Evolutionary conservation across 2,797 vertebrate genomes (phyloP).

Genomic region (Corythornis leucogaster): DNA sequence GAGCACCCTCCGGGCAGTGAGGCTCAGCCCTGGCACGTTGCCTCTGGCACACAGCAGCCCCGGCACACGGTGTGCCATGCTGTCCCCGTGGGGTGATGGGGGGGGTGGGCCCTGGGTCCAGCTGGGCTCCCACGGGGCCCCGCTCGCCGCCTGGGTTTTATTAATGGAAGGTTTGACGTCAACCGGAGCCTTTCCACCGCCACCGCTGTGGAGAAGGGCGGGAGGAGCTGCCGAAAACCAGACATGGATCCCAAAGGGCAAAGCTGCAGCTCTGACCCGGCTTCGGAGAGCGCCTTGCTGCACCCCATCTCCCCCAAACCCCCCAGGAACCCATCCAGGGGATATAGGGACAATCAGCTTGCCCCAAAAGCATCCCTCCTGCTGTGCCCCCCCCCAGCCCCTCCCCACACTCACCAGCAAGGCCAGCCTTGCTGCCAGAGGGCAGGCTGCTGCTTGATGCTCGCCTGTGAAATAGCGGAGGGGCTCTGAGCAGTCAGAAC

Average conservation of each 20-base stretch:
- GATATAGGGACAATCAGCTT: not conserved
- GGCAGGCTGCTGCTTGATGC: conserved; percentile 78
- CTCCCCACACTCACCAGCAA: conserved; percentile 79
- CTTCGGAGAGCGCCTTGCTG: not conserved
- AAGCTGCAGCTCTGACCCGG: not conserved
- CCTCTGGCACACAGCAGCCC: not conserved
- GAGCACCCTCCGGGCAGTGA: not conserved
- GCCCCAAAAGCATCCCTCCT: accelerated
- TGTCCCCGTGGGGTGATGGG: not conserved
- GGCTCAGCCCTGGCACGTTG: not conserved
- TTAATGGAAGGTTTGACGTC: conserved; percentile 76
- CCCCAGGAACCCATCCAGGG: not conserved
- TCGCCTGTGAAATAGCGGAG: conserved; percentile 71
- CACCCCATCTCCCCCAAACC: not conserved
- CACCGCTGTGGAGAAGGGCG: conserved; percentile 22
- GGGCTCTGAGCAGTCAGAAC: not conserved
- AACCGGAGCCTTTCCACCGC: conserved; percentile 64
- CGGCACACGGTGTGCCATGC: not conserved
- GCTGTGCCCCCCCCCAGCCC: accelerated
- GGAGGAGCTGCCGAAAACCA: conserved; percentile 52
- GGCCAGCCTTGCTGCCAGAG: conserved; percentile 82
- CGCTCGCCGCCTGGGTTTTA: conserved; percentile 36
- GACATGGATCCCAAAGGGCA: conserved; percentile 54
- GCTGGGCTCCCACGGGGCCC: conserved; percentile 30
- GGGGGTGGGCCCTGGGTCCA: not conserved